A percentile compares a stretch with the other conserved stretches of the same genome.
phyloP scores from a whole-genome alignment of 2,888 invertebrate species.

The Acleris cristana region DNA sequence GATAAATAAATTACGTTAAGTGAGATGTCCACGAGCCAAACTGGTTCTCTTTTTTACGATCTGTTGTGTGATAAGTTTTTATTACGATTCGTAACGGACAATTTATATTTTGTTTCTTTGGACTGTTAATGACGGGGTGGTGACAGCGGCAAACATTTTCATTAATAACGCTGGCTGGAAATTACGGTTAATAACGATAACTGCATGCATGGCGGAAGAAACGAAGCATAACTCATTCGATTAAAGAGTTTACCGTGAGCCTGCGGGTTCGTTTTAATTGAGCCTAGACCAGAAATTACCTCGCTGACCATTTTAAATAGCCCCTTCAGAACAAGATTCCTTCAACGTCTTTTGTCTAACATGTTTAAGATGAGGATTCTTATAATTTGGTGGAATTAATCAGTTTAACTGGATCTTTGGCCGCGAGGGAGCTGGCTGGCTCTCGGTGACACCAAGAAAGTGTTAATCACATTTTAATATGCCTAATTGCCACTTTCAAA shows the following conservation, averaged over 20 bases:
- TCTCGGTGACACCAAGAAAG: slow-evolving; percentile 63
- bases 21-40: slow-evolving; percentile 32
- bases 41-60: slow-evolving; percentile 31
- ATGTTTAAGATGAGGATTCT: slow-evolving; percentile 7
- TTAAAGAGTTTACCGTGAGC: slow-evolving; percentile 61
- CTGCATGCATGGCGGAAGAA: slow-evolving; percentile 60
- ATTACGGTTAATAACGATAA: slow-evolving; percentile 68
- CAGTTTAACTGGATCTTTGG: slow-evolving; percentile 42
- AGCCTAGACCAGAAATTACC: slow-evolving; percentile 43
- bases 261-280: slow-evolving; percentile 72
- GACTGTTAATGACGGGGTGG: slow-evolving; percentile 45
- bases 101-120: slow-evolving; percentile 44
- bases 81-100: slow-evolving; percentile 56
- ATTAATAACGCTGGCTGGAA: slow-evolving; percentile 60
- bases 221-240: slow-evolving; percentile 81
- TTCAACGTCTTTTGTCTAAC: slow-evolving; percentile 42
- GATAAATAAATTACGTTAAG: slow-evolving; percentile 29
- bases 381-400: slow-evolving; percentile 28
- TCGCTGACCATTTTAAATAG: slow-evolving; percentile 44
- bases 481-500: slow-evolving; percentile 68
- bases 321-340: slow-evolving; percentile 38
- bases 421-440: slow-evolving; percentile 51
- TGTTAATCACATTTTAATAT: slow-evolving; percentile 77
- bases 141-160: slow-evolving; percentile 63
- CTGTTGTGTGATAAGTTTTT: slow-evolving; percentile 34